Evolutionary conservation across 1,140 invertebrate genomes (phyloP), one percentile per base, ranked within the genome.

Genomic region (Brachionus koreanus): DNA sequence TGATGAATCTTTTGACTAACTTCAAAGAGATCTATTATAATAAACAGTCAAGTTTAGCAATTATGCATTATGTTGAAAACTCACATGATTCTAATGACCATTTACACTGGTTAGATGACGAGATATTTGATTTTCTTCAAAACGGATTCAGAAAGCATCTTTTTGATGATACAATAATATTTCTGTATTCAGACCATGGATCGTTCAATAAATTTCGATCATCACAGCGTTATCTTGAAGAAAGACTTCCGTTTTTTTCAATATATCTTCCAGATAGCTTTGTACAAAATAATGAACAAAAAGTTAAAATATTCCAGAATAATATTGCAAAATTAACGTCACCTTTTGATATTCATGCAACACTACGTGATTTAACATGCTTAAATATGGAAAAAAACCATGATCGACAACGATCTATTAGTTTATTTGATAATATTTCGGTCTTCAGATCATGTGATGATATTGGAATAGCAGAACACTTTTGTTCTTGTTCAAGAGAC

Each of bases 401-500:
- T 72, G 39, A 72, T 25, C 35, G 39, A n/a, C 35, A 42, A 19
- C 37, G 67, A 72, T 72, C 67, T 3, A 72, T 72, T 52, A 93
- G 91, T 69, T 88, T 94, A 29, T 92, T 94, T 85, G 85, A 84
- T 13, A 83, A 86, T 82, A 86, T 89, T 25, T 87, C 88, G 5
- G 90, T 92, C 83, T 90, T 92, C 52, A 89, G 95, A 67, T 93
- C 92, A 3, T 97, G 95, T 86, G 90, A 91, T 13, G 91, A 95
- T 87, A 95, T 95, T 3, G 93, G 92, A 39, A 94, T 97, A 69
- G 93, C 95, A 85, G 92, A 94, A 0, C 95, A 97, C 87, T 98
- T 95, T 95, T 98, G 96, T 85, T 92, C 94, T 19, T 98, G 95
- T 85, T 88, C 96, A 4, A 90, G 91, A 5, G 95, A 94, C 93